Evolutionary conservation across 2,797 vertebrate species (phyloP).

Genomic region (Neosalanx taihuensis): DNA sequence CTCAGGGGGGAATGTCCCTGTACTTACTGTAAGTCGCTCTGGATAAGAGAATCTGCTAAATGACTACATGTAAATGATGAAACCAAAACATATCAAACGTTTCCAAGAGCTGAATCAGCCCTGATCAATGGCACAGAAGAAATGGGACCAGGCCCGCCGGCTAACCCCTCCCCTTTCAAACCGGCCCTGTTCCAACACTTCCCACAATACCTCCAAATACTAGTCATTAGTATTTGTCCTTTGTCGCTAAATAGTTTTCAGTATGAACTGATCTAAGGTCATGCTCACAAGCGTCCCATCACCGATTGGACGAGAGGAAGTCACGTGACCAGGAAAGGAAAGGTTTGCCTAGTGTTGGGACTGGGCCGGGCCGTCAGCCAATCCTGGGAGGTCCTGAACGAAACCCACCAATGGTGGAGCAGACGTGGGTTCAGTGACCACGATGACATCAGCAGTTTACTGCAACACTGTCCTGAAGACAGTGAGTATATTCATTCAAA

Average conservation of each 20-base stretch:
- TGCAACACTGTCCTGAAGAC: too few species aligned
- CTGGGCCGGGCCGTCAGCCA: not conserved
- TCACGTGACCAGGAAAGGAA: not conserved
- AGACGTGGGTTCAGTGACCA: not conserved
- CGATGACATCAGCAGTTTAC: too few species aligned
- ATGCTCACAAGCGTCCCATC: too few species aligned
- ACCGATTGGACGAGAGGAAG: too few species aligned
- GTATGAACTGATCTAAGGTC: too few species aligned
- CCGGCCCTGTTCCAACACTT: not conserved
- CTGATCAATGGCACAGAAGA: constrained; percentile 1
- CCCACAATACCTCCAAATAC: not conserved
- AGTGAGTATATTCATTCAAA: too few species aligned
- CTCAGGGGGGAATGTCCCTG: too few species aligned
- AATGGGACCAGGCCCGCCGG: not conserved
- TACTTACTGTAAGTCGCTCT: too few species aligned
- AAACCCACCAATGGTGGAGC: not conserved
- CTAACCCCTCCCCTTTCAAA: not conserved
- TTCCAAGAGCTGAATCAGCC: not conserved
- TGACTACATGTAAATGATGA: not conserved
- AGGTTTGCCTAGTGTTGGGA: not conserved
- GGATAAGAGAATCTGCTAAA: too few species aligned
- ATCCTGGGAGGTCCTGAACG: not conserved
- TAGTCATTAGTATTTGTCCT: too few species aligned
- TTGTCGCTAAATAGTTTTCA: too few species aligned
- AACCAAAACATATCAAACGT: not conserved